Evolutionary conservation across 2,888 invertebrate species (phyloP).

Genomic region (Crioceris asparagi): DNA sequence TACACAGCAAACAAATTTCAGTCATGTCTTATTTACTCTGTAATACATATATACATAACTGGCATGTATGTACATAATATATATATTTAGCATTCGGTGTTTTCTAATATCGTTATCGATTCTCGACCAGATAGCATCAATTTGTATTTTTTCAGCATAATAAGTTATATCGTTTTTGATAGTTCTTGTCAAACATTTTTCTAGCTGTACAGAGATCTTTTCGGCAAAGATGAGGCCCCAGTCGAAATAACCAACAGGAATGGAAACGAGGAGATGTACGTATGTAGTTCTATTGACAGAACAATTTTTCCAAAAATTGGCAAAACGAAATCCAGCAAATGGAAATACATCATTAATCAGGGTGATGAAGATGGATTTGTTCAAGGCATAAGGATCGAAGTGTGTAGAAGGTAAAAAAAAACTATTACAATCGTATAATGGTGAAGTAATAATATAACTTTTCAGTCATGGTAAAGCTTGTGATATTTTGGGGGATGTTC

Average conservation of each 20-base stretch:
- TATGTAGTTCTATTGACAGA: conserved; percentile 34
- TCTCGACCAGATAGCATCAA: too few relatives aligned
- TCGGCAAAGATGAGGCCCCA: conserved; percentile 22
- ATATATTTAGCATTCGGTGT: too few relatives aligned
- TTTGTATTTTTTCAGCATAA: too few relatives aligned
- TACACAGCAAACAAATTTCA: too few relatives aligned
- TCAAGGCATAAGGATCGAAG: conserved; percentile 63
- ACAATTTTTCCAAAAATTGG: conserved; percentile 52
- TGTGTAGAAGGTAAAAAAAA: conserved; percentile 37
- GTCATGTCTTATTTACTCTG: too few relatives aligned
- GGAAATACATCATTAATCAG: conserved; percentile 60
- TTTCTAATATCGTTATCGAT: too few relatives aligned
- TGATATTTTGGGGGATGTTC: conserved; percentile 36
- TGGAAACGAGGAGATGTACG: conserved; percentile 22
- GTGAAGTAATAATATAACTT: too few relatives aligned
- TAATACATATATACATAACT: too few relatives aligned
- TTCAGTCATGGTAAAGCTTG: conserved; percentile 36
- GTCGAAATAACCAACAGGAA: conserved; percentile 8
- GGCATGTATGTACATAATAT: too few relatives aligned
- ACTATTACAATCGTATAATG: too few relatives aligned
- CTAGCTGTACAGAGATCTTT: conserved; percentile 19
- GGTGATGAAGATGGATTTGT: conserved; percentile 41
- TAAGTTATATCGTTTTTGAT: too few relatives aligned
- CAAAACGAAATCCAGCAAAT: conserved; percentile 46
- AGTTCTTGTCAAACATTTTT: too few relatives aligned